Evolutionary conservation across 2,113 vertebrate species (phyloP).

Genomic region (Macheiramphus alcinus): DNA sequence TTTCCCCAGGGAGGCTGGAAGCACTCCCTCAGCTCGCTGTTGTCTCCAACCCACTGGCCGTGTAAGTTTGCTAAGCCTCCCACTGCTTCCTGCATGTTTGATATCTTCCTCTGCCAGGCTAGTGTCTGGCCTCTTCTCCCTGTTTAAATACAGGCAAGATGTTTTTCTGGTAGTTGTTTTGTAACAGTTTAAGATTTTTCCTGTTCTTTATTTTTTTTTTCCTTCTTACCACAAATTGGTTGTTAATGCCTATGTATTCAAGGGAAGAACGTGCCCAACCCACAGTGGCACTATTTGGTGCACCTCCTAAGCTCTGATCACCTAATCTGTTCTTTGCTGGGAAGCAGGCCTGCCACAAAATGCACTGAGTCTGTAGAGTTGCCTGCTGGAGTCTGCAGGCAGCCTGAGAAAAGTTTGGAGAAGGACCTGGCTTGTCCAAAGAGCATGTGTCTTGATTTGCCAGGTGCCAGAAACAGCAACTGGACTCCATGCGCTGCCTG

Average conservation of each 20-base stretch:
- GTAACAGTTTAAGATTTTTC: neutral
- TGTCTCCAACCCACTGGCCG: neutral
- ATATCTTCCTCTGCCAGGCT: neutral
- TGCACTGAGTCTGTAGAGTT: neutral
- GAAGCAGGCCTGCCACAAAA: neutral
- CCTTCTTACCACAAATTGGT: neutral
- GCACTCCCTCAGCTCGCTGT: rapidly evolving
- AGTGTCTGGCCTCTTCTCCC: neutral
- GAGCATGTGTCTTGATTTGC: neutral
- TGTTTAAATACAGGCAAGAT: conserved; percentile 30
- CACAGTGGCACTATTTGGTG: neutral
- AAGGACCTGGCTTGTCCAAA: neutral
- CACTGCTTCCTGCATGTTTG: neutral
- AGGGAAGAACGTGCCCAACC: neutral
- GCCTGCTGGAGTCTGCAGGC: neutral
- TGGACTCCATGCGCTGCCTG: neutral
- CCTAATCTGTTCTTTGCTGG: neutral
- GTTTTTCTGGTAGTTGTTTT: conserved; percentile 2
- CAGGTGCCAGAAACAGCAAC: neutral
- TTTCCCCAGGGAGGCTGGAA: neutral
- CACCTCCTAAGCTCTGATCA: neutral
- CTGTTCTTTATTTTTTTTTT: neutral
- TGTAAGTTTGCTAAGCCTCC: neutral
- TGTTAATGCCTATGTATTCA: neutral
- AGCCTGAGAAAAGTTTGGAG: neutral